Evolutionary conservation across 2,797 vertebrate species (phyloP), one percentile per base, ranked within the genome.

Genomic region (Trematomus bernacchii): DNA sequence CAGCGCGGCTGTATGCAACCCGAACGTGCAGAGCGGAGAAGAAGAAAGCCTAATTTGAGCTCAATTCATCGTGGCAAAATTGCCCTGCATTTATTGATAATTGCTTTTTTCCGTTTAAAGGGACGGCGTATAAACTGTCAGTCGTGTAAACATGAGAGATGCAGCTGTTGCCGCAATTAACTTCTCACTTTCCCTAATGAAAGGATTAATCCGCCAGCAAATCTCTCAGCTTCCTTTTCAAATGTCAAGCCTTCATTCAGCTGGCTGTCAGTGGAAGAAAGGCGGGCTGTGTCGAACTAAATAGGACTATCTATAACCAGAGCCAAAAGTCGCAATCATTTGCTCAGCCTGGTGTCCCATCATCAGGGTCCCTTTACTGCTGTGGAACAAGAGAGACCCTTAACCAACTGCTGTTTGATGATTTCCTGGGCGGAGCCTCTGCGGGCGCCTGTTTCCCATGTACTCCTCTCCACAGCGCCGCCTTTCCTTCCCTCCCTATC

Each of bases 141-240:
- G 88, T 92, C 78, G 89, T 91, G 92, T 94, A 94, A 95, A 95
- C 93, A 94, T 86, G 77, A 93, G 94, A 91, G 91, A 92, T 92
- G 94, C 95, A 95, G 94, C 95, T 95, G 94, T 94, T 93, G 93
- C 91, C 92, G 94, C 94, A 95, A 95, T 95, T 95, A 95, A 94
- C 94, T 93, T 94, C 94, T 95, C 91, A 92, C 93, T 94, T 94
- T 93, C 87, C 80, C 89, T 94, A 95, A 95, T 95, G 94, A 95
- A 94, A 94, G 95, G 94, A 95, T 94, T 94, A 95, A 94, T 95
- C 94, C 92, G 78, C 93, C 91, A 89, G 92, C 91, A 92, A 94
- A 94, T 95, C 93, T 94, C 90, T 87, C 82, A 62, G 93, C 90
- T 93, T 93, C 94, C 89, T 94, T 95, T 37, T 94, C 89, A 92